These are phyloP conservation scores for Puma concolor DNA, from an alignment of 2,113 vertebrate genomes.

Conservation along the genomic window DNA sequence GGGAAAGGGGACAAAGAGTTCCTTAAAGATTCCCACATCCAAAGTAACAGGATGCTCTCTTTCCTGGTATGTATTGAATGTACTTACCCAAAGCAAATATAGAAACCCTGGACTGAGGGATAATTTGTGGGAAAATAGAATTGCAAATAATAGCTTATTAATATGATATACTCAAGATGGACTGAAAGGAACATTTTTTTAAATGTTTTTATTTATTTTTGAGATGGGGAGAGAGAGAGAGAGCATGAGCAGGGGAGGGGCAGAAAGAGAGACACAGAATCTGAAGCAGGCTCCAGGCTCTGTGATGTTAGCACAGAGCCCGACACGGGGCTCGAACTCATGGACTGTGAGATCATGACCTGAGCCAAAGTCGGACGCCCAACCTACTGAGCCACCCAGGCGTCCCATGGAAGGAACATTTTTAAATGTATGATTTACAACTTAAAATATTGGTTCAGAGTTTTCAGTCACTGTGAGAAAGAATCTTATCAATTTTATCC, in stretches of 20 bases:
- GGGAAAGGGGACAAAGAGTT: not conserved
- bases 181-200: not conserved
- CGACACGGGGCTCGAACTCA: too few relatives aligned
- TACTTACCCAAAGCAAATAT: not conserved
- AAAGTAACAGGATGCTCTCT: conserved; percentile 20
- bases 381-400: too few relatives aligned
- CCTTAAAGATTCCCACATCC: not conserved
- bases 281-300: too few relatives aligned
- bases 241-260: too few relatives aligned
- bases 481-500: not conserved
- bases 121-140: conserved; percentile 18
- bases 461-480: not conserved
- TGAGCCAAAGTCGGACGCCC: too few relatives aligned
- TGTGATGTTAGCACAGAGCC: too few relatives aligned
- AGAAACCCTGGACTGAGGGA: not conserved
- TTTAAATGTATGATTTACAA: not conserved
- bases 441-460: conserved; percentile 40
- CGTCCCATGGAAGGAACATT: not conserved
- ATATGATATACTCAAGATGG: conserved; percentile 8
- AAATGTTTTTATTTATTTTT: not conserved
- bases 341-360: too few relatives aligned
- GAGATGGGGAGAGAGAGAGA: too few relatives aligned
- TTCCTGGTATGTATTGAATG: conserved; percentile 12
- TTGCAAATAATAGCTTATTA: conserved; percentile 3
- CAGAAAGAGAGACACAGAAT: too few relatives aligned